Percentiles rank a stretch among this genome's conserved stretches.
Conservation (phyloP, 2,888 invertebrate species). For the Drosophila peninsularis region DNA sequence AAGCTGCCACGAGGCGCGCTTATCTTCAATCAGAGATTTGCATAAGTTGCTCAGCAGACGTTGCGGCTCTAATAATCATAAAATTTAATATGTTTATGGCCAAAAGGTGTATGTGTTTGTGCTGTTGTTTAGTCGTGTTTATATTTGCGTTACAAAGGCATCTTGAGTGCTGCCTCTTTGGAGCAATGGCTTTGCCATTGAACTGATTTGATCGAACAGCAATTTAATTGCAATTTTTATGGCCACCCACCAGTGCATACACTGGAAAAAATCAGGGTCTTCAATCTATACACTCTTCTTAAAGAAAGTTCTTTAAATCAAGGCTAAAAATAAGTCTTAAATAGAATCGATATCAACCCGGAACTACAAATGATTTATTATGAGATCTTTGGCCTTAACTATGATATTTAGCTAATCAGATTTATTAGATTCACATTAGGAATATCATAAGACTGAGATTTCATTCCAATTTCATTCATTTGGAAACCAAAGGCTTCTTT, state of each 20-base stretch:
- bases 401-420: neutral
- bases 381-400: neutral
- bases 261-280: neutral
- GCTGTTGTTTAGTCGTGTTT: conserved; percentile 42
- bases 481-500: too few species aligned
- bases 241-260: conserved; percentile 10
- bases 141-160: conserved; percentile 75
- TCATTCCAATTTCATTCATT: too few species aligned
- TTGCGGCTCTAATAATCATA: conserved; percentile 70
- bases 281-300: neutral
- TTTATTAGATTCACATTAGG: neutral
- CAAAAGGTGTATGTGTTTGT: conserved; percentile 40
- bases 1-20: conserved; percentile 21
- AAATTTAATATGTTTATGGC: conserved; percentile 74
- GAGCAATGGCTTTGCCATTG: conserved; percentile 47
- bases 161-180: conserved; percentile 48
- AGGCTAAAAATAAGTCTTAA: neutral
- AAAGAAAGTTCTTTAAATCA: neutral
- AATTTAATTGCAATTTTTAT: conserved; percentile 70
- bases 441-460: too few species aligned
- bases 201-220: conserved; percentile 73
- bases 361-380: neutral
- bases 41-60: conserved; percentile 49
- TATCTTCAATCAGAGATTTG: conserved; percentile 62
- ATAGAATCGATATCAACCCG: neutral